A percentile compares a stretch with the other conserved stretches of the same genome.
Conservation (phyloP, 2,113 vertebrate genomes). For the Tricholaema leucomelas region DNA sequence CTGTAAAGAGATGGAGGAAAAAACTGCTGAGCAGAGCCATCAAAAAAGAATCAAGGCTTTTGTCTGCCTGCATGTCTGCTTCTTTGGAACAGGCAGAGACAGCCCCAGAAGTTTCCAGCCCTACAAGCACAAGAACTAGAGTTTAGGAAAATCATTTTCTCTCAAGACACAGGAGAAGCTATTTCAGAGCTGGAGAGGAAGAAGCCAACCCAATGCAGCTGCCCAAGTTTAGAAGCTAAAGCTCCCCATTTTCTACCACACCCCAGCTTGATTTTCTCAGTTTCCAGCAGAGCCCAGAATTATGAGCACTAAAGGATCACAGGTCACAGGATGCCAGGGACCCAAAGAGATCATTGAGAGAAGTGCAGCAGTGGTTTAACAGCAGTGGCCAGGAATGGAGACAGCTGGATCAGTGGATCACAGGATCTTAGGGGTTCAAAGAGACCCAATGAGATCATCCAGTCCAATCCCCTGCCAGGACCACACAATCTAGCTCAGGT, state of each 20-base stretch:
- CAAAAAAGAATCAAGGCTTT: background rate
- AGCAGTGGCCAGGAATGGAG: no score
- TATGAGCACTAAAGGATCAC: background rate
- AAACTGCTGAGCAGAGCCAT: background rate
- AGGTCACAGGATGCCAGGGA: no score
- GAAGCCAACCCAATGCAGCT: background rate
- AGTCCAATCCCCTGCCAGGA: no score
- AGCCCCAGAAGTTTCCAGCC: background rate
- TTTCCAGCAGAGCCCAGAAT: background rate
- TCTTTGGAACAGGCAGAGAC: background rate
- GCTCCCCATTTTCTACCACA: background rate
- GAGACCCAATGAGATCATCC: no score
- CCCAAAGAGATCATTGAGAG: no score
- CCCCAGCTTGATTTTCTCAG: background rate
- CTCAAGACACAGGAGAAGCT: background rate
- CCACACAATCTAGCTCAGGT: no score
- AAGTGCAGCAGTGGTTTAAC: no score
- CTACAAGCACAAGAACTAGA: background rate
- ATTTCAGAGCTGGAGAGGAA: background rate
- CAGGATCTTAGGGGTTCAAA: no score
- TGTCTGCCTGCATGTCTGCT: background rate
- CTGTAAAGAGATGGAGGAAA: background rate
- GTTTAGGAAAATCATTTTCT: background rate
- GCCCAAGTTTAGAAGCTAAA: background rate
- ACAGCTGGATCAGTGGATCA: no score